Conservation (phyloP, 1,140 invertebrate genomes). For the Planococcus citri region DNA sequence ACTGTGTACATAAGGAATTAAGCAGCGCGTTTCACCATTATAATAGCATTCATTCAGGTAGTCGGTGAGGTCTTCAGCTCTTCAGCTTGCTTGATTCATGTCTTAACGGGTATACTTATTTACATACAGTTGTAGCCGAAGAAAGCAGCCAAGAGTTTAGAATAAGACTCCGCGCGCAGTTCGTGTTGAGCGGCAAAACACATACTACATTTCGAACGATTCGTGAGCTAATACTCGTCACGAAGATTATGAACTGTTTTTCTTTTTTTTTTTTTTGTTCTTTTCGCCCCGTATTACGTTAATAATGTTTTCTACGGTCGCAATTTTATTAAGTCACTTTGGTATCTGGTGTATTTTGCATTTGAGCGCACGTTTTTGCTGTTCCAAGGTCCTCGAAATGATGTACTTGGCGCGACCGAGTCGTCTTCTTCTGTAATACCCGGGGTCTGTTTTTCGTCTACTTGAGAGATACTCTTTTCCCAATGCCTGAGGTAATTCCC, state of each 20-base stretch:
- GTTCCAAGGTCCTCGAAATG: slow-evolving; percentile 1
- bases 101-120: slow-evolving; percentile 14
- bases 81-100: slow-evolving; percentile 10
- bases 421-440: too few relatives aligned
- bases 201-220: slow-evolving; percentile 17
- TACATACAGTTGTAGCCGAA: slow-evolving; percentile 15
- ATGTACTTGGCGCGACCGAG: slow-evolving; percentile 8
- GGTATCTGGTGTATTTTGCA: background rate
- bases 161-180: background rate
- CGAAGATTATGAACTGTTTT: slow-evolving; percentile 15
- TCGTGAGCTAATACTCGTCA: slow-evolving; percentile 18
- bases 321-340: slow-evolving; percentile 19
- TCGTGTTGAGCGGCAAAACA: slow-evolving; percentile 16
- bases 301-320: slow-evolving; percentile 14
- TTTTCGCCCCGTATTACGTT: slow-evolving; percentile 9
- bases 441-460: too few relatives aligned
- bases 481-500: too few relatives aligned
- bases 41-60: slow-evolving; percentile 18
- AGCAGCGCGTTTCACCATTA: slow-evolving; percentile 14
- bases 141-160: background rate
- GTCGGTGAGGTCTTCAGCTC: slow-evolving; percentile 8
- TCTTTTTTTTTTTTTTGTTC: slow-evolving; percentile 8
- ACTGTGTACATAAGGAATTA: slow-evolving; percentile 17
- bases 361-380: slow-evolving; percentile 5
- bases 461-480: too few relatives aligned